Evolutionary conservation across 2,113 vertebrate genomes (phyloP).

Genomic region (Phrynosoma platyrhinos): DNA sequence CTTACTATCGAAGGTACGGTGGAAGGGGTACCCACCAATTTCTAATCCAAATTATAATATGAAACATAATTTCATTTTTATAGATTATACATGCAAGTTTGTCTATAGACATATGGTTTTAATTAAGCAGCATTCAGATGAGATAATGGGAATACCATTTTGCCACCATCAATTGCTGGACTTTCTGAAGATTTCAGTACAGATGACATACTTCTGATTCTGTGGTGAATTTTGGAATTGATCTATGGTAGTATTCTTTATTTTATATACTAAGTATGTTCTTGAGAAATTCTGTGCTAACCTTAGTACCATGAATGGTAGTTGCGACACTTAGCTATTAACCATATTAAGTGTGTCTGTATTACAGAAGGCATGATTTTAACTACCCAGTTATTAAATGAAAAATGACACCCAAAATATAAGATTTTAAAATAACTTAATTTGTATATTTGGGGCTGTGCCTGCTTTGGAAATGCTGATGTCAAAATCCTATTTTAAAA

Average conservation of each 20-base stretch:
- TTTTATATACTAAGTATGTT: conserved; percentile 23
- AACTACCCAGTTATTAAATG: conserved; percentile 33
- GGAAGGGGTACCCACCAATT: conserved; percentile 65
- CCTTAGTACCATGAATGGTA: background rate
- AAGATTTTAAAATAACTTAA: conserved; percentile 29
- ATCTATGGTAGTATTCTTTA: conserved; percentile 16
- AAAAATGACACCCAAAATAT: conserved; percentile 50
- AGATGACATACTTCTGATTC: background rate
- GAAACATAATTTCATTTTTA: conserved; percentile 54
- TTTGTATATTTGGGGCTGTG: conserved; percentile 55
- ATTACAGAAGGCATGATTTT: conserved; percentile 39
- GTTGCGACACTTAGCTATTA: conserved; percentile 14
- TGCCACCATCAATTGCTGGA: too few relatives aligned
- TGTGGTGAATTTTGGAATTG: background rate
- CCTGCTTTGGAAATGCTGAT: conserved; percentile 56
- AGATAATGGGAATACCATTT: background rate
- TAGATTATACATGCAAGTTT: background rate
- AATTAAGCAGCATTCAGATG: background rate
- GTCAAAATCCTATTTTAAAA: conserved; percentile 57
- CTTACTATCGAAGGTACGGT: conserved; percentile 91
- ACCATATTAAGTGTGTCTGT: conserved; percentile 30
- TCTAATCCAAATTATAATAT: conserved; percentile 40
- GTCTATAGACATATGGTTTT: background rate
- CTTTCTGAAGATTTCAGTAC: background rate
- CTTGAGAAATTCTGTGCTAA: conserved; percentile 32